Conservation (phyloP, 2,888 invertebrate genomes). For the Andrena flavipes region DNA sequence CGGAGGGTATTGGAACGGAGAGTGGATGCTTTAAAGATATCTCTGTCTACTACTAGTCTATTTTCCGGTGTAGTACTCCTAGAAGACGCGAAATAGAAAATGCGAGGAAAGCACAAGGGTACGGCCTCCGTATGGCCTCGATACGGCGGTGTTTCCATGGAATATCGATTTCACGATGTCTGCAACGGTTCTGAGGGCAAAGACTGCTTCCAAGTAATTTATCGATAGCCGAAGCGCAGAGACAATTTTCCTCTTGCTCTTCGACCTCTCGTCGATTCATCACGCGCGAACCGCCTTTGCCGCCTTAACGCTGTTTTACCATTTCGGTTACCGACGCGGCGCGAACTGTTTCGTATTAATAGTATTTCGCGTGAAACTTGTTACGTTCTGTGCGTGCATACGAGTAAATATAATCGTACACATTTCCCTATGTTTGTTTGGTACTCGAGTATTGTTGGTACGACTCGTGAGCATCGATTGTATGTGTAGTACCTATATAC, state of each 20-base stretch:
- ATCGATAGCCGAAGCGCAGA: slow-evolving; percentile 42
- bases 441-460: no score
- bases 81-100: neutral
- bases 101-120: neutral
- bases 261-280: slow-evolving; percentile 3
- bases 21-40: neutral
- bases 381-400: no score
- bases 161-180: neutral
- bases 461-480: no score
- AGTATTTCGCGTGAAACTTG: neutral
- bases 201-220: slow-evolving; percentile 48
- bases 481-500: neutral
- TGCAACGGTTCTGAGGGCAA: slow-evolving; percentile 45
- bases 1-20: neutral
- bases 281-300: neutral
- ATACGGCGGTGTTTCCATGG: neutral
- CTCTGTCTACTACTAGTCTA: neutral
- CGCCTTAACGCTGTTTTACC: slow-evolving; percentile 1
- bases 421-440: no score
- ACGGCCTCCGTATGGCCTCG: neutral
- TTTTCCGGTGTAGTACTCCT: neutral
- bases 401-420: no score
- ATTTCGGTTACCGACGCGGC: neutral
- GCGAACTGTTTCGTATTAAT: no score
- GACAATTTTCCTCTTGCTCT: slow-evolving; percentile 28